Evolutionary conservation across 2,888 invertebrate genomes (phyloP).

Genomic region (Luffia ferchaultella): DNA sequence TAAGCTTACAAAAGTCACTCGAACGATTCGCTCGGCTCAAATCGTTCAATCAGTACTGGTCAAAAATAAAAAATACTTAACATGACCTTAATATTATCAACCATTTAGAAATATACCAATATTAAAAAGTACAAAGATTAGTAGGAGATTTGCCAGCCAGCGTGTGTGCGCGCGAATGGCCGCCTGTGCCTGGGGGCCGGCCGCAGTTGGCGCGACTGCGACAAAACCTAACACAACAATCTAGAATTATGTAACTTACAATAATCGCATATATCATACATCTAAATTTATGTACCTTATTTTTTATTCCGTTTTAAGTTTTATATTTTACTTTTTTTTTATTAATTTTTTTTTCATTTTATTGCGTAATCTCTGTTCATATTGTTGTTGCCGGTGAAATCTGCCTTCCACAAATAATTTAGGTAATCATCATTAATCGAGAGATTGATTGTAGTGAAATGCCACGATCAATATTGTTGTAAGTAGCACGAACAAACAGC

Average conservation of each 20-base stretch:
- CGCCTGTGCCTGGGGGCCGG: constrained; percentile 20
- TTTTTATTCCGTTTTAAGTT: constrained; percentile 64
- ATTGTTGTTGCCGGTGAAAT: constrained; percentile 69
- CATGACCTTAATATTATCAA: background rate
- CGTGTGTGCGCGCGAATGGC: constrained; percentile 25
- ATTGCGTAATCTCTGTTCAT: constrained; percentile 65
- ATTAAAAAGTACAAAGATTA: background rate
- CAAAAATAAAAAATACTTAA: background rate
- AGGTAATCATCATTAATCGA: background rate
- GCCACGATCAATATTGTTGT: background rate
- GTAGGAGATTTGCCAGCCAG: background rate
- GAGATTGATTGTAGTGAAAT: background rate
- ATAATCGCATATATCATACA: constrained; percentile 65
- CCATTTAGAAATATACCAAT: background rate
- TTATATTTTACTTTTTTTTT: constrained; percentile 68
- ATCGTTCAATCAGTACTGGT: background rate
- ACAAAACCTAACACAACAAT: constrained; percentile 35
- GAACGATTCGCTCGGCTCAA: background rate
- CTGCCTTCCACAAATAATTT: constrained; percentile 63
- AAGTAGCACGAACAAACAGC: background rate
- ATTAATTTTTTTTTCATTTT: constrained; percentile 33
- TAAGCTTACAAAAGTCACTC: background rate
- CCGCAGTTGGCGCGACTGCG: constrained; percentile 20
- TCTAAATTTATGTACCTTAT: constrained; percentile 63
- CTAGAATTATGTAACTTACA: constrained; percentile 62